phyloP scores from a whole-genome alignment of 2,113 vertebrate species.

The Neogale vison region DNA sequence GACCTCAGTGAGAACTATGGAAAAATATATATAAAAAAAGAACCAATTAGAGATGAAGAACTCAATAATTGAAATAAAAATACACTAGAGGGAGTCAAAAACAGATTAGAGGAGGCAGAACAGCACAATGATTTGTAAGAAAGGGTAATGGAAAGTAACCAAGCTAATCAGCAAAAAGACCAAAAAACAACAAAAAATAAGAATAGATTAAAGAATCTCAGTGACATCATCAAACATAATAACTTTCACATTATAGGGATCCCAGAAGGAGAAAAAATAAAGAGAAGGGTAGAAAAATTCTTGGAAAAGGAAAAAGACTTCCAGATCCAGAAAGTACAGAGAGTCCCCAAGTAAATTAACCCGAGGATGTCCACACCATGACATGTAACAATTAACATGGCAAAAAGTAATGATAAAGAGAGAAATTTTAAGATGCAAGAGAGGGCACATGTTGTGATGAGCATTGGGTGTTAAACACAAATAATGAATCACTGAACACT shows the following conservation, averaged over 20 bases:
- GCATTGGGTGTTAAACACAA: too few relatives aligned
- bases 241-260: neutral
- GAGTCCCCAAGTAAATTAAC: neutral
- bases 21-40: neutral
- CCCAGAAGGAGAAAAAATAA: neutral
- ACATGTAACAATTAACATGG: neutral
- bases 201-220: neutral
- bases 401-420: neutral
- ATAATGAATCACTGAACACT: too few relatives aligned
- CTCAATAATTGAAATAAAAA: neutral
- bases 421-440: neutral
- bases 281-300: neutral
- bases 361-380: neutral
- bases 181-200: neutral
- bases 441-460: too few relatives aligned
- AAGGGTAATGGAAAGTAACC: neutral
- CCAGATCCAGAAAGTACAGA: neutral
- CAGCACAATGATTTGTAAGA: neutral
- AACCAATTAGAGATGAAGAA: neutral
- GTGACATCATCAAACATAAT: neutral
- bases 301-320: neutral
- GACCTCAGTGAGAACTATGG: neutral
- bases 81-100: neutral
- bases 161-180: neutral
- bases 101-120: neutral